Evolutionary conservation across 1,140 invertebrate species (phyloP).

Genomic region (Drosophila virilis): DNA sequence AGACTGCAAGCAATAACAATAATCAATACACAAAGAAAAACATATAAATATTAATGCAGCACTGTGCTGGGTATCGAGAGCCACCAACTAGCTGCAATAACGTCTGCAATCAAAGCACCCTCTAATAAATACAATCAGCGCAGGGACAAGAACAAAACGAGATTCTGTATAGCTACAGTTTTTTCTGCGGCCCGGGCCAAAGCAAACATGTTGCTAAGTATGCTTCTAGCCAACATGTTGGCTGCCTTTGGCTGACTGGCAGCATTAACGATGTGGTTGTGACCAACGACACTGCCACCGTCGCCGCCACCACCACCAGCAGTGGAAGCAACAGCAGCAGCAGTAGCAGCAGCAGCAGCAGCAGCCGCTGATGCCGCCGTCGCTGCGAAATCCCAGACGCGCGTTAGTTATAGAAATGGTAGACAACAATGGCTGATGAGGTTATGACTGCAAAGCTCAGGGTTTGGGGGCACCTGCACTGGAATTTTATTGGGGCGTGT

Average conservation of each 20-base stretch:
- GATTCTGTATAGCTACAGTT: background rate
- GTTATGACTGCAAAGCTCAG: slow-evolving; percentile 13
- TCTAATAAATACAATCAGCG: background rate
- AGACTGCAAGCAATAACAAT: too few species aligned
- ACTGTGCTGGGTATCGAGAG: background rate
- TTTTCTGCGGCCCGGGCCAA: slow-evolving; percentile 17
- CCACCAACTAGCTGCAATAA: too few species aligned
- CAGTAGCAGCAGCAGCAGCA: slow-evolving; percentile 17
- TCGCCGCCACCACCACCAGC: slow-evolving; percentile 12
- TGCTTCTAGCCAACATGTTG: slow-evolving; percentile 9
- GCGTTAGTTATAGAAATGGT: slow-evolving; percentile 43
- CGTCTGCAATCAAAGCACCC: background rate
- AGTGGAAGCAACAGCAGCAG: slow-evolving; percentile 18
- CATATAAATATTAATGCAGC: background rate
- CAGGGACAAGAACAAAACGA: background rate
- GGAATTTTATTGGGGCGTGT: slow-evolving; percentile 33
- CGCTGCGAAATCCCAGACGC: slow-evolving; percentile 30
- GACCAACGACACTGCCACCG: background rate
- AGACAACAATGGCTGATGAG: slow-evolving; percentile 56
- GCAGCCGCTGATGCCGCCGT: slow-evolving; percentile 1
- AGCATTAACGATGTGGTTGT: slow-evolving; percentile 30
- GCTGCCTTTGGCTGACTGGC: slow-evolving; percentile 1
- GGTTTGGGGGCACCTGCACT: background rate
- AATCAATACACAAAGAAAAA: background rate
- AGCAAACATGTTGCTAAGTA: slow-evolving; percentile 57